A percentile compares a stretch with the other conserved stretches of the same genome.
Evolutionary conservation across 2,113 vertebrate genomes (phyloP).

Genomic region (Ophiodon elongatus): DNA sequence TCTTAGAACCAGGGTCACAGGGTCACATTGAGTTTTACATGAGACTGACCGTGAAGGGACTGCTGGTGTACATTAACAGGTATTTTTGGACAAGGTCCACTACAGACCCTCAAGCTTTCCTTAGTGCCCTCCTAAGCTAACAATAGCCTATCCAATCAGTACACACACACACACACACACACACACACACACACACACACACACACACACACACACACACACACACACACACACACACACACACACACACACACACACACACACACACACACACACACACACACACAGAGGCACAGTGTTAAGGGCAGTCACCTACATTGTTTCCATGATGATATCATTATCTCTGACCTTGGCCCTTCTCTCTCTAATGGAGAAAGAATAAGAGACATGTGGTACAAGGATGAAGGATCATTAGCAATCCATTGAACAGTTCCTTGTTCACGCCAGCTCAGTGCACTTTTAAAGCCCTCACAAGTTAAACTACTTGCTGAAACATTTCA

Average conservation of each 20-base stretch:
- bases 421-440: background rate
- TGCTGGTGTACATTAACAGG: background rate
- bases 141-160: background rate
- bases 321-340: background rate
- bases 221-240: background rate
- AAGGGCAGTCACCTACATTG: background rate
- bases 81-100: background rate
- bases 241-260: background rate
- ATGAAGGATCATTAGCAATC: background rate
- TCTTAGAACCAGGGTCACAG: background rate
- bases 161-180: background rate
- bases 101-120: background rate
- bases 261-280: background rate
- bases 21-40: background rate
- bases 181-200: background rate
- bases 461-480: background rate
- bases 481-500: background rate
- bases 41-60: background rate
- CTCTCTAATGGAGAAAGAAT: background rate
- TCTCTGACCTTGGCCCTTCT: background rate
- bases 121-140: slow-evolving; percentile 7
- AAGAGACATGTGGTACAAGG: background rate
- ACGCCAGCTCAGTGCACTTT: background rate
- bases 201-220: background rate
- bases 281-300: background rate